Evolutionary conservation across 2,888 invertebrate genomes (phyloP), one percentile per base, ranked within the genome.

Genomic region (Clepsis dumicolana): DNA sequence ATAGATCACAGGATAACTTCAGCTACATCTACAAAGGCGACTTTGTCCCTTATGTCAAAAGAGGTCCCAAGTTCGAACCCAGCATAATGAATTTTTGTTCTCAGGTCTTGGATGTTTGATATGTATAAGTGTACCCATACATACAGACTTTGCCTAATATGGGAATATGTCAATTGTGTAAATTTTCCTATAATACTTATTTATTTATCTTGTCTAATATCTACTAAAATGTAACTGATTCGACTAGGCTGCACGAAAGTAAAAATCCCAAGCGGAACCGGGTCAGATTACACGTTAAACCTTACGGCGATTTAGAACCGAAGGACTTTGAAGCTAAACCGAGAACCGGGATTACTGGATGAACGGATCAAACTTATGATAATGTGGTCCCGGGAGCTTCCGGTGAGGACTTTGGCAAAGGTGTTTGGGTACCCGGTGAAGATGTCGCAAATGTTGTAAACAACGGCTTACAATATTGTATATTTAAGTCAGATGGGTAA

Each of bases 281-380:
- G 35, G 24, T 52, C 52, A 29, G n/a, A 44, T 52, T 18, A 41
- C 52, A 41, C 53, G 60, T 65, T 44, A 65, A 65, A 65, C 61
- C 65, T 65, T 61, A 61, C 44, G 60, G 65, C 53, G 53, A 65
- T 60, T 53, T 60, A 44, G 53, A n/a, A 44, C 44, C 53, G 12
- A 16, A 5, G 48, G 48, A 29, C 48, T 14, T 48, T 48, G 21
- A 48, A 48, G 48, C 21, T 48, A 38, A 24, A 18, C 25, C 38
- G 35, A 18, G 44, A 14, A 21, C 38, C 70, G 38, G 74, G 74
- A 74, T 74, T 75, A 70, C 65, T 32, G 84, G 84, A 80, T 86
- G 77, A 80, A 75, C 75, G 81, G 83, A 82, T 88, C 83, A 86
- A 91, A 90, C 87, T 91, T 91, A 91, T 90, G 91, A 88, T 91